These are phyloP conservation scores for Sthenelais limicola DNA, from an alignment of 2,888 invertebrate species.

Conservation along the genomic window DNA sequence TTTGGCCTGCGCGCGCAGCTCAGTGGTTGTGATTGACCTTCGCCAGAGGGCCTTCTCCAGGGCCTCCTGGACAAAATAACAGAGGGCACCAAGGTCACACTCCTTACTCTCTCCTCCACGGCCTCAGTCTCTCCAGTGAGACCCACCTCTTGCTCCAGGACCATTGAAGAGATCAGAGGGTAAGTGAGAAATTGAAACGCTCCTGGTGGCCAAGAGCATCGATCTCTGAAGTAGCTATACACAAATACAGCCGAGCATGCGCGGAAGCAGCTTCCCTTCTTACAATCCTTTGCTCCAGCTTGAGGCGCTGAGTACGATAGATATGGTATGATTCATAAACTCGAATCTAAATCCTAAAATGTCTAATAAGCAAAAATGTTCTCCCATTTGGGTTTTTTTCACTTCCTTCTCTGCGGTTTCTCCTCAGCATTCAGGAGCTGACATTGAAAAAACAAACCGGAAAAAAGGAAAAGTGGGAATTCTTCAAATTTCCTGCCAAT, in stretches of 20 bases:
- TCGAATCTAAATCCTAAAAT: too few relatives aligned
- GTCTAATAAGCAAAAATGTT: too few relatives aligned
- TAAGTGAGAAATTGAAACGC: conserved; percentile 31
- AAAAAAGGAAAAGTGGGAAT: too few relatives aligned
- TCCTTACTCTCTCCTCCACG: conserved; percentile 32
- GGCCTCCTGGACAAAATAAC: conserved; percentile 22
- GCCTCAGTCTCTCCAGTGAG: conserved; percentile 25
- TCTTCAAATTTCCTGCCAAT: too few relatives aligned
- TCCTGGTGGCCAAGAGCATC: neutral
- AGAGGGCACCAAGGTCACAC: conserved; percentile 15
- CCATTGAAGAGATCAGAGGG: conserved; percentile 23
- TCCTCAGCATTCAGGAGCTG: too few relatives aligned
- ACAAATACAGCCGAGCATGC: neutral
- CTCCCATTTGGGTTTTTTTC: too few relatives aligned
- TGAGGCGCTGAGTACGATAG: neutral
- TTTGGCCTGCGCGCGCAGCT: neutral
- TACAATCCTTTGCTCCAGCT: neutral
- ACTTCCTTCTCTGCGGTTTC: too few relatives aligned
- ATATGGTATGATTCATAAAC: neutral
- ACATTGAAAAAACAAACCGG: too few relatives aligned
- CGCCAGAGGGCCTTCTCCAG: conserved; percentile 20
- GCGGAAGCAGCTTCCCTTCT: neutral
- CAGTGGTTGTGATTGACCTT: conserved; percentile 23
- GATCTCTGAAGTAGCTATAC: neutral
- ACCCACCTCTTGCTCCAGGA: conserved; percentile 8